phyloP scores from a whole-genome alignment of 2,113 vertebrate genomes.

The Syngnathus typhle region DNA sequence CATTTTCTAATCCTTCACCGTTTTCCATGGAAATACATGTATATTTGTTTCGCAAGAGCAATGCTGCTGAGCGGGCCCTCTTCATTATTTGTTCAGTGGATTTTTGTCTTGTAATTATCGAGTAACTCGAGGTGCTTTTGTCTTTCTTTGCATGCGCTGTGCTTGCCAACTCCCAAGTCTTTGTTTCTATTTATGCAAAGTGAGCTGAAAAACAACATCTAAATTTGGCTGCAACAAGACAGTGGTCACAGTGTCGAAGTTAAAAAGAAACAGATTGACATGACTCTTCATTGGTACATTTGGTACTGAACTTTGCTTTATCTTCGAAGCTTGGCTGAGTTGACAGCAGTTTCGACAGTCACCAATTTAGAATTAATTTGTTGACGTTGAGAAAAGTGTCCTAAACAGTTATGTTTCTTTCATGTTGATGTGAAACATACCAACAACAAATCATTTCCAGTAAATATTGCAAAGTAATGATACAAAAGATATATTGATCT shows the following conservation, averaged over 20 bases:
- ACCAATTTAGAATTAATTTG: background rate
- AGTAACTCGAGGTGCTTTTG: background rate
- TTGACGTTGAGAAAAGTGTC: background rate
- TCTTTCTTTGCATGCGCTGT: background rate
- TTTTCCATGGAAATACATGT: background rate
- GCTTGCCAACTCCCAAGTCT: background rate
- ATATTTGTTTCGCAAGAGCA: background rate
- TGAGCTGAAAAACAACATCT: conserved; percentile 8
- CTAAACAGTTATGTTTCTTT: background rate
- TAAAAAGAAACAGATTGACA: background rate
- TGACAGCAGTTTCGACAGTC: background rate
- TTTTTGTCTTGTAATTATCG: conserved; percentile 2
- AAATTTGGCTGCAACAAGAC: background rate
- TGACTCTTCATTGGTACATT: background rate
- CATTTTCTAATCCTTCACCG: background rate
- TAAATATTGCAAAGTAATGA: background rate
- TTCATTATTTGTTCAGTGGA: conserved; percentile 3
- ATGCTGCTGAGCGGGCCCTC: background rate
- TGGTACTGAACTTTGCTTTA: too few species aligned
- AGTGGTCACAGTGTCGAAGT: background rate
- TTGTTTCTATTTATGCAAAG: background rate
- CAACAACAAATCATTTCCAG: background rate
- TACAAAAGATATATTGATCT: background rate
- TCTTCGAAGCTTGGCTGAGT: too few species aligned
- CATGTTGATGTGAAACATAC: background rate